Evolutionary conservation across 2,113 vertebrate genomes (phyloP).

Genomic region (Rattus norvegicus): DNA sequence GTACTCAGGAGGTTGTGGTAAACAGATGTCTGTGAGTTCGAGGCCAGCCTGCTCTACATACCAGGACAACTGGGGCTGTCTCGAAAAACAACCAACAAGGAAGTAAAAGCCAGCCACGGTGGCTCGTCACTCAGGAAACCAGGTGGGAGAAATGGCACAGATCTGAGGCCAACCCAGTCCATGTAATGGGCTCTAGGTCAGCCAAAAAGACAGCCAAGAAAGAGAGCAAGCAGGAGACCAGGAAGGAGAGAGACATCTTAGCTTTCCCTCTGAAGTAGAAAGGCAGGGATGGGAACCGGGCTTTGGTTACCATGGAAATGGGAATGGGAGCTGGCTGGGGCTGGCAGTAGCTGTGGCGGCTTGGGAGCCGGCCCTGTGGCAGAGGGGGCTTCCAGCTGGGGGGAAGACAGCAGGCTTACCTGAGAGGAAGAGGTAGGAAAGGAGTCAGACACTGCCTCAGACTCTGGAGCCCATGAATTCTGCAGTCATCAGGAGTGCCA

Average conservation of each 20-base stretch:
- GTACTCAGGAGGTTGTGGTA: not conserved
- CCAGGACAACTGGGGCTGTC: not conserved
- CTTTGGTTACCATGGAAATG: slow-evolving; percentile 79
- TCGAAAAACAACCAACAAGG: not conserved
- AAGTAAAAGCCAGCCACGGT: not conserved
- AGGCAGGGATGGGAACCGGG: slow-evolving; percentile 56
- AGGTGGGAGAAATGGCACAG: not conserved
- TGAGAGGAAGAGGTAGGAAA: not conserved
- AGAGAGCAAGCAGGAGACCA: not conserved
- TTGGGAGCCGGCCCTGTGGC: slow-evolving; percentile 62
- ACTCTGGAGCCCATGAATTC: not conserved
- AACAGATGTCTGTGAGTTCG: not conserved
- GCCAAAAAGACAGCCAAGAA: not conserved
- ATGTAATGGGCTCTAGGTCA: not conserved
- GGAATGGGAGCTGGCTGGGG: slow-evolving; percentile 68
- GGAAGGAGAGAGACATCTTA: not conserved
- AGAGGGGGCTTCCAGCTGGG: slow-evolving; percentile 63
- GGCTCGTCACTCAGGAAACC: too few species aligned
- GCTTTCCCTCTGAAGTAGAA: slow-evolving; percentile 79
- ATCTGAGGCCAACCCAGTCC: not conserved
- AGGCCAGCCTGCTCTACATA: not conserved
- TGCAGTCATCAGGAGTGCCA: not conserved
- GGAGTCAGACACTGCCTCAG: not conserved
- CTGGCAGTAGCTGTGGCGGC: slow-evolving; percentile 60
- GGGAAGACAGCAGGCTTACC: not conserved